phyloP scores from a whole-genome alignment of 1,140 invertebrate species.

The Heliconius hermathena region DNA sequence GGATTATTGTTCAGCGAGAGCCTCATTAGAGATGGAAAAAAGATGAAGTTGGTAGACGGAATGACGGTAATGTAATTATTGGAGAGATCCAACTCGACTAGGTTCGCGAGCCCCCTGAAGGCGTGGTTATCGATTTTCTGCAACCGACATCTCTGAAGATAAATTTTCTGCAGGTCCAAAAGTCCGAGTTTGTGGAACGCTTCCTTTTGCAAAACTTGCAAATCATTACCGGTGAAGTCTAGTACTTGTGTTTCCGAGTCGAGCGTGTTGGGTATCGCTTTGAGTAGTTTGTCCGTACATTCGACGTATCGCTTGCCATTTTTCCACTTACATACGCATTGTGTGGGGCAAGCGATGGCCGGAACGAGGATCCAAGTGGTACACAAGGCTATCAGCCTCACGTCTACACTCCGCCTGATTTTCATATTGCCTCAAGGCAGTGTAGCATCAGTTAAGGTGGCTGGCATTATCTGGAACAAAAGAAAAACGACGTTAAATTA shows the following conservation, averaged over 20 bases:
- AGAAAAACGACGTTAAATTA: slow-evolving; percentile 51
- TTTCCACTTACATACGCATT: slow-evolving; percentile 95
- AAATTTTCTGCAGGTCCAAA: slow-evolving; percentile 94
- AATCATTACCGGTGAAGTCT: slow-evolving; percentile 91
- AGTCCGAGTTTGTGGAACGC: slow-evolving; percentile 89
- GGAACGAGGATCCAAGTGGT: slow-evolving; percentile 69
- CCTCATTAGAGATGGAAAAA: slow-evolving; percentile 90
- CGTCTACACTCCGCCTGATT: slow-evolving; percentile 63
- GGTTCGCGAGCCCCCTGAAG: slow-evolving; percentile 91
- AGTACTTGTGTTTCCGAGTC: slow-evolving; percentile 94
- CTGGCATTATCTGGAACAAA: slow-evolving; percentile 78
- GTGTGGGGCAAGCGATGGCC: slow-evolving; percentile 85
- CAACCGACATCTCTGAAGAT: slow-evolving; percentile 88
- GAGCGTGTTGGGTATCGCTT: slow-evolving; percentile 89
- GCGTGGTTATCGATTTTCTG: slow-evolving; percentile 89
- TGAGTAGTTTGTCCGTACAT: slow-evolving; percentile 89
- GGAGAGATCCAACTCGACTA: slow-evolving; percentile 94
- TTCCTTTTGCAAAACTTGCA: slow-evolving; percentile 88
- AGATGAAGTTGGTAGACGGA: slow-evolving; percentile 89
- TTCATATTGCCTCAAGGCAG: slow-evolving; percentile 76
- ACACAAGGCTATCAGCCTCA: slow-evolving; percentile 73
- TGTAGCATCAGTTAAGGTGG: slow-evolving; percentile 49
- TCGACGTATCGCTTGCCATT: slow-evolving; percentile 95
- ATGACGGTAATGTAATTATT: slow-evolving; percentile 90
- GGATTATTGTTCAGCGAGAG: slow-evolving; percentile 91